These are phyloP conservation scores for Bemisia tabaci DNA, from an alignment of 1,140 invertebrate genomes.

Conservation along the genomic window DNA sequence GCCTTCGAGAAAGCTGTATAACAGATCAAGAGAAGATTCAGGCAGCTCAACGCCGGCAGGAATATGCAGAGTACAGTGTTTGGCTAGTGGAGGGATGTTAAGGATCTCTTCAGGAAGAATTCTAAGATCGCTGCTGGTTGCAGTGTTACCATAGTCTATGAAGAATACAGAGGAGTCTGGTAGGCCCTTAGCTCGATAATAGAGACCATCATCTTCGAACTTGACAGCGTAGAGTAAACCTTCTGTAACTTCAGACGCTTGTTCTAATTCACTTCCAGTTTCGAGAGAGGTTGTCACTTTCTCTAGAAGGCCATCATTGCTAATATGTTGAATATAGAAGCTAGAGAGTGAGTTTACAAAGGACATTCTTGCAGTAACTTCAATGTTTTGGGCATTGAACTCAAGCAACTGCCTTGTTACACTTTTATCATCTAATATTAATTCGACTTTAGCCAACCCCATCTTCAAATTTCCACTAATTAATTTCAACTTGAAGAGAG, in stretches of 20 bases:
- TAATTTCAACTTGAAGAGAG: constrained; percentile 8
- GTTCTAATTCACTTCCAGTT: not conserved
- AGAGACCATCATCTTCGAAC: constrained; percentile 41
- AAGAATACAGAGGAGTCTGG: constrained; percentile 46
- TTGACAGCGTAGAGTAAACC: constrained; percentile 41
- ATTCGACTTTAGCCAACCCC: constrained; percentile 46
- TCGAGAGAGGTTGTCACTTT: not conserved
- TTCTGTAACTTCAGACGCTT: not conserved
- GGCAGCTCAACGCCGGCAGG: constrained; percentile 46
- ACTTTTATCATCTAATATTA: constrained; percentile 44
- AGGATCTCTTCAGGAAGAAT: constrained; percentile 37
- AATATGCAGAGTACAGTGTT: constrained; percentile 46
- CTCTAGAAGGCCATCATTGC: not conserved
- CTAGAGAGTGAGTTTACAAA: not conserved
- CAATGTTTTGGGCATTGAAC: not conserved
- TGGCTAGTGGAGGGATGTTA: constrained; percentile 19
- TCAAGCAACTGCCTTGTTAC: constrained; percentile 38
- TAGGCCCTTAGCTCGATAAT: constrained; percentile 27
- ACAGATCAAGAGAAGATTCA: constrained; percentile 40
- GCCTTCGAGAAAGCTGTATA: constrained; percentile 35
- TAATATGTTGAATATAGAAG: constrained; percentile 5
- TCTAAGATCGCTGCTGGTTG: constrained; percentile 37
- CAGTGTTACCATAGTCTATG: constrained; percentile 70
- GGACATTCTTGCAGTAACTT: not conserved
- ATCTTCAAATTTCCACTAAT: not conserved